Percentiles rank a stretch among this genome's conserved stretches.
phyloP scores from a whole-genome alignment of 92 coral and sea anemone species.

The Palythoa caribaeorum region DNA sequence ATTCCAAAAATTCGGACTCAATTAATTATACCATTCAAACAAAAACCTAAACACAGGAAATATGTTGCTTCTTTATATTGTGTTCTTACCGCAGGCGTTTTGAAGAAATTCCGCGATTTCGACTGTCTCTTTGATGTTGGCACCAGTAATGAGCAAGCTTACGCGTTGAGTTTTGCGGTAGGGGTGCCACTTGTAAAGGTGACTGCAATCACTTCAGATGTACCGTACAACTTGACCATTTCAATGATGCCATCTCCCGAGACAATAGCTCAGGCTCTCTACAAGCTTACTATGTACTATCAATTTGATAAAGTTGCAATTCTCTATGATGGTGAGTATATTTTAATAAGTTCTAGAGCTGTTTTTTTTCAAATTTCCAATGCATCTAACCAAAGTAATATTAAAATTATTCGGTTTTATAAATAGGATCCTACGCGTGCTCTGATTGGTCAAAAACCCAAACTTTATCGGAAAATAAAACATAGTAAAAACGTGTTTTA shows the following conservation, averaged over 20 bases:
- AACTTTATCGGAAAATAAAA: too few relatives aligned
- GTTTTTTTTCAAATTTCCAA: neutral
- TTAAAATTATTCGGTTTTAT: too few relatives aligned
- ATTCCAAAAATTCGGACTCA: too few relatives aligned
- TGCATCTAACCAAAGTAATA: neutral
- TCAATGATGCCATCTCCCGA: slow-evolving; percentile 78
- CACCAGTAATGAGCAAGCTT: slow-evolving; percentile 65
- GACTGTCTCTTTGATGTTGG: slow-evolving; percentile 74
- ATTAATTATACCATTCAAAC: neutral
- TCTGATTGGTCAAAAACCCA: too few relatives aligned
- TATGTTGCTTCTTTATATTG: neutral
- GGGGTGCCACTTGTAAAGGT: slow-evolving; percentile 73
- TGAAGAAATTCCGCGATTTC: slow-evolving; percentile 33
- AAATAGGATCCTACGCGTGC: too few relatives aligned
- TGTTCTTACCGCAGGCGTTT: slow-evolving; percentile 33
- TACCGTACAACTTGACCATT: slow-evolving; percentile 40
- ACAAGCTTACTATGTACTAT: slow-evolving; percentile 68
- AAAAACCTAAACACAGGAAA: neutral
- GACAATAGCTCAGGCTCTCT: slow-evolving; percentile 68
- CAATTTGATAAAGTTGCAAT: slow-evolving; percentile 67
- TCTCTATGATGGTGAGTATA: slow-evolving; percentile 78
- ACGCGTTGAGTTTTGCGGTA: slow-evolving; percentile 66
- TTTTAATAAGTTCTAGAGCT: neutral
- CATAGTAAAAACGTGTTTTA: too few relatives aligned
- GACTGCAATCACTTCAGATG: slow-evolving; percentile 45